Conservation (phyloP, 2,888 invertebrate species). For the Ptychoptera albimana region DNA sequence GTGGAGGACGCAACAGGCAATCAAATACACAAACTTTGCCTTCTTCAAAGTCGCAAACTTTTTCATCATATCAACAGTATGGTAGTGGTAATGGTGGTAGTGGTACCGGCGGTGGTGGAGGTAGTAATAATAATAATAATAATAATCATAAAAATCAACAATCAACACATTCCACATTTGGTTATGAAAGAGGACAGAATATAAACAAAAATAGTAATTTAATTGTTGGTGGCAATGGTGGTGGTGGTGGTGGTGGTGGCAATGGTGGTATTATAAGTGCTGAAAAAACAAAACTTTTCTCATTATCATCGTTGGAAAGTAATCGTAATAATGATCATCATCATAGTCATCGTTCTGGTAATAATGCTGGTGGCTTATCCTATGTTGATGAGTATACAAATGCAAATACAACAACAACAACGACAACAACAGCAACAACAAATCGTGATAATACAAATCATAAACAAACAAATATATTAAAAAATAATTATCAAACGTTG, state of each 20-base stretch:
- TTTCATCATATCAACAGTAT: slow-evolving; percentile 7
- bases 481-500: slow-evolving; percentile 5
- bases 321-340: slow-evolving; percentile 3
- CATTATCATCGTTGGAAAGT: too few relatives aligned
- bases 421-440: slow-evolving; percentile 14
- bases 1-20: slow-evolving; percentile 16
- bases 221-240: slow-evolving; percentile 10
- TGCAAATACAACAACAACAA: slow-evolving; percentile 8
- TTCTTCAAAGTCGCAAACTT: slow-evolving; percentile 22
- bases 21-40: slow-evolving; percentile 27
- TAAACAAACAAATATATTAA: slow-evolving; percentile 2
- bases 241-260: slow-evolving; percentile 3
- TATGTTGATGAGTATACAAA: slow-evolving; percentile 22
- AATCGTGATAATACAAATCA: not conserved
- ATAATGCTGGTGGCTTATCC: slow-evolving; percentile 11
- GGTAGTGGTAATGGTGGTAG: too few relatives aligned
- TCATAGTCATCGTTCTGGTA: slow-evolving; percentile 6
- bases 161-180: slow-evolving; percentile 19
- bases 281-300: too few relatives aligned
- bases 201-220: slow-evolving; percentile 17
- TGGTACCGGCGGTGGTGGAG: too few relatives aligned
- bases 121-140: not conserved
- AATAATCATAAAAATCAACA: not conserved
- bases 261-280: too few relatives aligned
- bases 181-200: slow-evolving; percentile 19